These are phyloP conservation scores for Antechinus stuartii DNA, from an alignment of 2,113 vertebrate genomes.

Conservation along the genomic window DNA sequence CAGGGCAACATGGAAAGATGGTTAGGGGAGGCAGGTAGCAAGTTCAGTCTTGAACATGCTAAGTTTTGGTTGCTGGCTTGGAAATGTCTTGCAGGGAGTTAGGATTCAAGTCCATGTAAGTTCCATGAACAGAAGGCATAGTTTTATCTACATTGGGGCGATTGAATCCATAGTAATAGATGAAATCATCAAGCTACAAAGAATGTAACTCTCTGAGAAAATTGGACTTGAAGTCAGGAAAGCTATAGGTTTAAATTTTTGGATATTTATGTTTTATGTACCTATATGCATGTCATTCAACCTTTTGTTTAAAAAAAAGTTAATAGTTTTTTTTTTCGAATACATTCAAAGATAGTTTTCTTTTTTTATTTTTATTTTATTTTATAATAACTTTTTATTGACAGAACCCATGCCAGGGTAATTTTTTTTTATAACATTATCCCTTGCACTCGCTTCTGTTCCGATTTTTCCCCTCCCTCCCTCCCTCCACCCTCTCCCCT, in stretches of 20 bases:
- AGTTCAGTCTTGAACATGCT: not conserved
- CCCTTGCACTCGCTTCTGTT: too few species aligned
- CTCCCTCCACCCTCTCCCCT: too few species aligned
- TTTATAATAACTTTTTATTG: too few species aligned
- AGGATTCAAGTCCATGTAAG: not conserved
- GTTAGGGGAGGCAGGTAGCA: not conserved
- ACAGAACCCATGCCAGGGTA: too few species aligned
- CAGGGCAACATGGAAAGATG: not conserved
- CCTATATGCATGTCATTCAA: not conserved
- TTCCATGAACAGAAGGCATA: not conserved
- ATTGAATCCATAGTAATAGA: not conserved
- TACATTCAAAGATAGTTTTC: too few species aligned
- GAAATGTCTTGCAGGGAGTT: not conserved
- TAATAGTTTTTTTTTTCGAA: too few species aligned
- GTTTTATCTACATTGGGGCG: not conserved
- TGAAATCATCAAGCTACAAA: not conserved
- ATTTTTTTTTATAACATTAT: too few species aligned
- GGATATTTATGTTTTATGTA: not conserved
- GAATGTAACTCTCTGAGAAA: not conserved
- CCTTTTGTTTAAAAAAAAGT: not conserved
- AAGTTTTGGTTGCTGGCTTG: not conserved
- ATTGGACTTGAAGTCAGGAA: not conserved
- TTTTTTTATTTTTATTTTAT: too few species aligned
- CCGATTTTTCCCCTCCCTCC: too few species aligned
- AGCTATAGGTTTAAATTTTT: not conserved